Evolutionary conservation across 2,888 invertebrate species (phyloP).

Genomic region (Brachycybe producta): DNA sequence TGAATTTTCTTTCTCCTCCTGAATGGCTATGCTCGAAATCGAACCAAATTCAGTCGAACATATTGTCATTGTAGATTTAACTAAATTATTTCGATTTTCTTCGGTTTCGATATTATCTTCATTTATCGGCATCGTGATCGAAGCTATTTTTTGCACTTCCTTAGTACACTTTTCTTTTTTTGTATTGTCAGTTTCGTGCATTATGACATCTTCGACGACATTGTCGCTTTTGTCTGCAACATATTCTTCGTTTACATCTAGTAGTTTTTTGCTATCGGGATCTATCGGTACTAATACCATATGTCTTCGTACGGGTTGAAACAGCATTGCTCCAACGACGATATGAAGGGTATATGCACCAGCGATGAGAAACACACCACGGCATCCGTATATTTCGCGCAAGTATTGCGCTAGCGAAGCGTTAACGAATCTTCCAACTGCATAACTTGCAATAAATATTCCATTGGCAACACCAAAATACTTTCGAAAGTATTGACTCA

Average conservation of each 20-base stretch:
- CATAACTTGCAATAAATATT: conserved; percentile 6
- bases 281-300: neutral
- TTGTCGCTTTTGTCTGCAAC: neutral
- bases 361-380: conserved; percentile 6
- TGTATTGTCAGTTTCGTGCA: too few relatives aligned
- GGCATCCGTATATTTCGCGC: conserved; percentile 20
- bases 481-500: conserved; percentile 13
- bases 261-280: neutral
- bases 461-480: conserved; percentile 12
- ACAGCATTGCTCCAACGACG: conserved; percentile 8
- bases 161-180: too few relatives aligned
- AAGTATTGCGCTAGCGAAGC: conserved; percentile 26
- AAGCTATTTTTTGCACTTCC: too few relatives aligned
- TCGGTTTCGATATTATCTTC: too few relatives aligned
- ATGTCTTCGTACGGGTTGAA: conserved; percentile 14
- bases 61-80: too few relatives aligned
- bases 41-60: too few relatives aligned
- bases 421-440: conserved; percentile 37
- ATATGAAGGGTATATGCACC: conserved; percentile 5
- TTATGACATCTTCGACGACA: neutral
- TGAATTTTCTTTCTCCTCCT: too few relatives aligned
- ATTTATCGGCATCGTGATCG: too few relatives aligned
- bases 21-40: too few relatives aligned
- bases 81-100: too few relatives aligned
- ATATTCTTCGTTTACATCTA: neutral